These are phyloP conservation scores for Petrolisthes manimaculis DNA, from an alignment of 2,888 invertebrate genomes.

Conservation along the genomic window DNA sequence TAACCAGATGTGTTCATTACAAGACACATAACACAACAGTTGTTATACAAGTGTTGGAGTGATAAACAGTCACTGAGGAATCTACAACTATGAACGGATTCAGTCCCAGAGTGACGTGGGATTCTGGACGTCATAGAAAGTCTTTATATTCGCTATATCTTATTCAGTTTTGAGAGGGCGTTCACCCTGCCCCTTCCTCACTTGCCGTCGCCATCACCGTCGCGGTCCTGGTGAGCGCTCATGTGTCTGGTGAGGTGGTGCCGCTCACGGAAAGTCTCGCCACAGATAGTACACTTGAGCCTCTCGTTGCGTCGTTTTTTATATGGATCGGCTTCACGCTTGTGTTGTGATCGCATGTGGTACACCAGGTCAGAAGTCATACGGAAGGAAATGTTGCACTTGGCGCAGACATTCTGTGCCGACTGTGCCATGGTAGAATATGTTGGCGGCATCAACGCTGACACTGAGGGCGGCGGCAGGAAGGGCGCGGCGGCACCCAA, in stretches of 20 bases:
- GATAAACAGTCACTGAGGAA: too few species aligned
- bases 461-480: conserved; percentile 58
- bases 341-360: conserved; percentile 96
- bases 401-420: conserved; percentile 97
- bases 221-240: conserved; percentile 91
- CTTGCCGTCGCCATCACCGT: conserved; percentile 56
- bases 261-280: conserved; percentile 92
- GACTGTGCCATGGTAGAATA: conserved; percentile 85
- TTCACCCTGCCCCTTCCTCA: conserved; percentile 24
- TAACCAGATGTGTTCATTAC: too few species aligned
- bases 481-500: conserved; percentile 72
- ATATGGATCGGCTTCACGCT: conserved; percentile 75
- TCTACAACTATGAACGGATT: too few species aligned
- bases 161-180: too few species aligned
- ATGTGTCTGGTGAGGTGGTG: conserved; percentile 97
- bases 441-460: conserved; percentile 72
- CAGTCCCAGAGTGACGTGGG: too few species aligned
- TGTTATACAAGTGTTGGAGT: too few species aligned
- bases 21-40: too few species aligned
- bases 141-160: too few species aligned
- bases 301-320: conserved; percentile 87
- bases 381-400: conserved; percentile 96
- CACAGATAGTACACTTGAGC: conserved; percentile 93
- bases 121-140: too few species aligned
- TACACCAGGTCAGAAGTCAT: conserved; percentile 99